Evolutionary conservation across 2,797 vertebrate species (phyloP).

Genomic region (Ibycter americanus): DNA sequence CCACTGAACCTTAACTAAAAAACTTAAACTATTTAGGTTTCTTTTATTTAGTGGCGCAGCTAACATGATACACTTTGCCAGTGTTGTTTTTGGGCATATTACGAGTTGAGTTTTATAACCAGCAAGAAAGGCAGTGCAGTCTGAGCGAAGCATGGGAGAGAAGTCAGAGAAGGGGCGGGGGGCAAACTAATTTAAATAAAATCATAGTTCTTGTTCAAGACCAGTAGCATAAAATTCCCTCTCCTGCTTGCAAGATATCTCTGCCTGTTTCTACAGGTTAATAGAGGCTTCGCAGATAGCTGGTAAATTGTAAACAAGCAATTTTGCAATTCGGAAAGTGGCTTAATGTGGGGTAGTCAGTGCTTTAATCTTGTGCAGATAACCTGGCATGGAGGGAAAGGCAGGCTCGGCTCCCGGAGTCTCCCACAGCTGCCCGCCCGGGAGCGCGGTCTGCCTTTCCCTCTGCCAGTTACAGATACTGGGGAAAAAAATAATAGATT

Average conservation of each 20-base stretch:
- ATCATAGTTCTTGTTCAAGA: background rate
- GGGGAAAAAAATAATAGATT: background rate
- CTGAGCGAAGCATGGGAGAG: background rate
- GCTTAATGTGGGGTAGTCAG: background rate
- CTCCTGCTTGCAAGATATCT: background rate
- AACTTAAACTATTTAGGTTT: background rate
- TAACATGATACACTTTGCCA: background rate
- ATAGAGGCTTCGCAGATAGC: background rate
- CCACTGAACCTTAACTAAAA: conserved; percentile 38
- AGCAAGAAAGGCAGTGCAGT: background rate
- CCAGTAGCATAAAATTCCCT: background rate
- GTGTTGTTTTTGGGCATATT: background rate
- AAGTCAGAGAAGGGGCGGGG: background rate
- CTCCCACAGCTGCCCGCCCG: too few relatives aligned
- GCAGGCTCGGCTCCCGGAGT: accelerated
- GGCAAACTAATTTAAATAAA: conserved; percentile 24
- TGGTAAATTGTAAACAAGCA: background rate
- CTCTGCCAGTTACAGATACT: background rate
- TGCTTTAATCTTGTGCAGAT: background rate
- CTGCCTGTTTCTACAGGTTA: background rate
- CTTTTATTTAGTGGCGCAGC: conserved; percentile 6
- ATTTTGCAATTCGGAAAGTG: conserved; percentile 3
- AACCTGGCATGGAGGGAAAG: background rate
- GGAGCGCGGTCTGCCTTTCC: background rate
- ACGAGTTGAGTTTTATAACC: background rate